phyloP scores from a whole-genome alignment of 92 coral and sea anemone species.

The Phymanthus crucifer region DNA sequence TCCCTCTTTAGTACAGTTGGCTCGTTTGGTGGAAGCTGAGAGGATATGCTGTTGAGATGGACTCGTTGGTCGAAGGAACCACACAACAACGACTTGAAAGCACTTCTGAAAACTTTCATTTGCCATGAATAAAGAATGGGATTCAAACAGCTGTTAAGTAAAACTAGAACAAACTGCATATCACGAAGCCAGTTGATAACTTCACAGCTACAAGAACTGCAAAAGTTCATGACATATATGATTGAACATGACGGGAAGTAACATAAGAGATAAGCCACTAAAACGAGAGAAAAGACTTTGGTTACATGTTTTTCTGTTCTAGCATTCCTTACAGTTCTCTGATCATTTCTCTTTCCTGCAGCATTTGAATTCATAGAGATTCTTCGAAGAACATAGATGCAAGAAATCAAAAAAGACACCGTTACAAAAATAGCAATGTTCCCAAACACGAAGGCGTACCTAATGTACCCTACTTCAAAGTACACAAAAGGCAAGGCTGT shows the following conservation, averaged over 20 bases:
- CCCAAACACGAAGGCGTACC: slow-evolving; percentile 67
- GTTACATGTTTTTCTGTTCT: slow-evolving; percentile 18
- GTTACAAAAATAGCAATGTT: slow-evolving; percentile 63
- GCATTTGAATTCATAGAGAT: background rate
- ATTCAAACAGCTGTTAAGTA: slow-evolving; percentile 66
- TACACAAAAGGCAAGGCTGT: slow-evolving; percentile 55
- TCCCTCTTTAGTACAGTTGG: background rate
- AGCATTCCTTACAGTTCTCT: background rate
- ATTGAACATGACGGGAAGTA: slow-evolving; percentile 70
- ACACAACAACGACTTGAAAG: slow-evolving; percentile 22
- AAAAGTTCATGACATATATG: slow-evolving; percentile 76
- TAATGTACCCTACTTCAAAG: slow-evolving; percentile 61
- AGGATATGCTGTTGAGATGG: background rate
- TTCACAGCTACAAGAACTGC: slow-evolving; percentile 67
- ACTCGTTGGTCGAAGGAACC: background rate
- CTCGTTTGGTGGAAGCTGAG: background rate
- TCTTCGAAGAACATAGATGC: slow-evolving; percentile 31
- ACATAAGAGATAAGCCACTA: slow-evolving; percentile 57
- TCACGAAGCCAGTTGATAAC: slow-evolving; percentile 80
- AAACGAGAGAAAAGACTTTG: slow-evolving; percentile 15
- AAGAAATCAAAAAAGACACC: slow-evolving; percentile 35
- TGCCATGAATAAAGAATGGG: slow-evolving; percentile 76
- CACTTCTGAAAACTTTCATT: slow-evolving; percentile 58
- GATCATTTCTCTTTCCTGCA: slow-evolving; percentile 7
- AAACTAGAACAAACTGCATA: slow-evolving; percentile 69